Conservation (phyloP, 1,140 invertebrate genomes). For the Drosophila sturtevanti region DNA sequence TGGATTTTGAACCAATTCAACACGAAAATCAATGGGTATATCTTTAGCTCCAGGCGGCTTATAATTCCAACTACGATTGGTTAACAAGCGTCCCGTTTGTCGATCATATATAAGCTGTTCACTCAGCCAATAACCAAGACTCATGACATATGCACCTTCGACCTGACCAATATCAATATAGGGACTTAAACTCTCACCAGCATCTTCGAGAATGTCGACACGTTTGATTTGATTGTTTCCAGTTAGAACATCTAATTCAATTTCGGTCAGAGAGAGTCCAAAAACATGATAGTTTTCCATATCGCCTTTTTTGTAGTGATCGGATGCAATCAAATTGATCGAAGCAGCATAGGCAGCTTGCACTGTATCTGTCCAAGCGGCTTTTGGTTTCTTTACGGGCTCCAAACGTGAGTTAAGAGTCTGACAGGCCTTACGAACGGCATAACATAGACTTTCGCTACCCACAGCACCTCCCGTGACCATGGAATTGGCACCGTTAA, state of each 20-base stretch:
- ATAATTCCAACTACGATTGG: conserved; percentile 92
- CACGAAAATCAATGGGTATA: conserved; percentile 92
- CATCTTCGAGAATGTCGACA: conserved; percentile 90
- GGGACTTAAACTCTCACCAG: conserved; percentile 89
- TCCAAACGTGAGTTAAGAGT: conserved; percentile 85
- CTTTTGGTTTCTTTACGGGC: conserved; percentile 84
- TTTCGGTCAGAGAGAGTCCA: conserved; percentile 86
- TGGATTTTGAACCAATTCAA: conserved; percentile 87
- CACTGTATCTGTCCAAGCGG: conserved; percentile 86
- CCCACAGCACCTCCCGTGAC: conserved; percentile 89
- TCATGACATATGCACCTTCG: conserved; percentile 95
- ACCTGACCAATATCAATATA: conserved; percentile 92
- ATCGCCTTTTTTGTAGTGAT: conserved; percentile 84
- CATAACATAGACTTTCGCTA: conserved; percentile 83
- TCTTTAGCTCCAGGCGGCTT: conserved; percentile 92
- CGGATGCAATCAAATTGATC: conserved; percentile 86
- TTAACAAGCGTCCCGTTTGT: conserved; percentile 84
- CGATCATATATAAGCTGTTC: conserved; percentile 88
- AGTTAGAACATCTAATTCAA: conserved; percentile 91
- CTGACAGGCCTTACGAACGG: conserved; percentile 88
- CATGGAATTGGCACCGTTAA: conserved; percentile 87
- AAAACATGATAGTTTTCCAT: conserved; percentile 86
- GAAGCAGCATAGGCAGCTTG: conserved; percentile 83
- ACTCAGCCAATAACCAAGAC: conserved; percentile 90
- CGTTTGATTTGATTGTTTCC: conserved; percentile 87